phyloP scores from a whole-genome alignment of 1,140 invertebrate species.

The Reticulitermes speratus region DNA sequence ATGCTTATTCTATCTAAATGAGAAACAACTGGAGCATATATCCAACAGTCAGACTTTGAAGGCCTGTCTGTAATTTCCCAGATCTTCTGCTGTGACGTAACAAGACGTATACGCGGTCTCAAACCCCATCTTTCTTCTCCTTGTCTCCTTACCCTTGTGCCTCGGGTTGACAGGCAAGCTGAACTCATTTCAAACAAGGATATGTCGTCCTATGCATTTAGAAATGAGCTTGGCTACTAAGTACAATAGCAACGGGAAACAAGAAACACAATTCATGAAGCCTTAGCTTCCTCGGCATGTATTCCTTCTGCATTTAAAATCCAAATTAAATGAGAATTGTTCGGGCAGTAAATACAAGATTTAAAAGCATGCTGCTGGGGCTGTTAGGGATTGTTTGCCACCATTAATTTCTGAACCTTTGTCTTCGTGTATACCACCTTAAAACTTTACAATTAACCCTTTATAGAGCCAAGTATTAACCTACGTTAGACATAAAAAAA shows the following conservation, averaged over 20 bases:
- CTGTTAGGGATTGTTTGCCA: too few species aligned
- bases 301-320: too few species aligned
- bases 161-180: neutral
- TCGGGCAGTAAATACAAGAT: too few species aligned
- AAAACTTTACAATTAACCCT: too few species aligned
- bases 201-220: neutral
- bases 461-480: too few species aligned
- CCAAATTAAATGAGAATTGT: too few species aligned
- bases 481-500: too few species aligned
- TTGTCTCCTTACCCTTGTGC: neutral
- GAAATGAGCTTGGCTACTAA: neutral
- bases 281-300: neutral
- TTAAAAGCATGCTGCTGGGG: too few species aligned
- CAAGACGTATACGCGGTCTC: neutral
- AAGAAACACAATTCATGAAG: neutral
- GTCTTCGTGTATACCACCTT: too few species aligned
- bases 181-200: conserved; percentile 6
- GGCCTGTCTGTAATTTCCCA: neutral
- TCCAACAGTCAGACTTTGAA: neutral
- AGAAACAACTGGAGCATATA: neutral
- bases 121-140: neutral
- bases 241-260: neutral
- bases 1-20: neutral
- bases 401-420: too few species aligned
- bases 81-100: neutral